Evolutionary conservation across 1,140 invertebrate genomes (phyloP).

Genomic region (Philopotamus ludificatus): DNA sequence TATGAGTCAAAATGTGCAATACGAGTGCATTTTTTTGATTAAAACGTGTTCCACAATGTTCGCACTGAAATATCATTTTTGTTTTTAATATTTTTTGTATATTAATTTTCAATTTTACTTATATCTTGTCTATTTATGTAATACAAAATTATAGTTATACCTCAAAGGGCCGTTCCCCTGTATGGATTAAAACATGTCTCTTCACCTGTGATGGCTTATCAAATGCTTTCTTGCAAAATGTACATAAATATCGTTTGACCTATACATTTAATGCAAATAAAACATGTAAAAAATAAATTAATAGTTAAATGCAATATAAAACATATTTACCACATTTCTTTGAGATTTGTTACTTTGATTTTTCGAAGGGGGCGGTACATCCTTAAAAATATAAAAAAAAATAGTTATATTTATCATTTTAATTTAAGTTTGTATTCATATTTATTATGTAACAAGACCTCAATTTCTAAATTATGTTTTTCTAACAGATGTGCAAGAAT

Average conservation of each 20-base stretch:
- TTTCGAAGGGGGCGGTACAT: not conserved
- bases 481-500: not conserved
- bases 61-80: not conserved
- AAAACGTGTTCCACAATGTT: not conserved
- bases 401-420: not conserved
- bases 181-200: not conserved
- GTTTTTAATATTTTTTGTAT: not conserved
- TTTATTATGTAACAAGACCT: not conserved
- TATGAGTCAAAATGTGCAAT: not conserved
- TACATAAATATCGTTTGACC: no score
- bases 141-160: not conserved
- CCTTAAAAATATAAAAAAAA: not conserved
- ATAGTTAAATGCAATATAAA: no score
- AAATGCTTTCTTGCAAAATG: not conserved
- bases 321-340: no score
- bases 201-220: not conserved
- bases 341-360: no score
- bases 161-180: not conserved
- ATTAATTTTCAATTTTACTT: no score
- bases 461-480: not conserved
- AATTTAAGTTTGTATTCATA: not conserved
- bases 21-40: conserved; percentile 1
- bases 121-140: no score
- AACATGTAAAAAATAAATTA: no score
- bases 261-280: no score